Evolutionary conservation across 2,888 invertebrate species (phyloP).

Genomic region (Gymnosoma rotundatum): DNA sequence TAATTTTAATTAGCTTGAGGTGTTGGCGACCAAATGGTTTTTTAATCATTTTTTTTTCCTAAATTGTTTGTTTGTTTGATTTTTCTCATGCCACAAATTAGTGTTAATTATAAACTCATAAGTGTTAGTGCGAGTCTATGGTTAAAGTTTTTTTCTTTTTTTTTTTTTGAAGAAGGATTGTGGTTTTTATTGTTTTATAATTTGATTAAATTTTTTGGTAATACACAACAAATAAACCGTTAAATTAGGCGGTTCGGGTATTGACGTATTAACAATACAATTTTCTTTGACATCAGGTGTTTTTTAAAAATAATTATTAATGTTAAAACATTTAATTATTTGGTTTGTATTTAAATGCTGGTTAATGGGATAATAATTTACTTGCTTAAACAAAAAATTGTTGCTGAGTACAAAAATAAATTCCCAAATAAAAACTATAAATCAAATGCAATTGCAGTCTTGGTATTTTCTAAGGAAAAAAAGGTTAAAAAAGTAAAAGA

Average conservation of each 20-base stretch:
- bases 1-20: conserved; percentile 75
- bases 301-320: conserved; percentile 20
- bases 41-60: conserved; percentile 80
- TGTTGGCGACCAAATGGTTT: conserved; percentile 79
- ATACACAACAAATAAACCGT: not conserved
- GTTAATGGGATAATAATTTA: not conserved
- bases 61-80: conserved; percentile 69
- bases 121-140: conserved; percentile 14
- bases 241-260: conserved; percentile 3
- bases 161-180: not conserved
- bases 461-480: too few relatives aligned
- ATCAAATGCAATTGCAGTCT: too few relatives aligned
- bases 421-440: too few relatives aligned
- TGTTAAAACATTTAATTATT: conserved; percentile 34
- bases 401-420: too few relatives aligned
- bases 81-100: conserved; percentile 52
- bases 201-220: conserved; percentile 23
- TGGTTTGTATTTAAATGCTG: not conserved
- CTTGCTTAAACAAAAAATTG: not conserved
- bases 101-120: conserved; percentile 67
- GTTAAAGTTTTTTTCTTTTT: not conserved
- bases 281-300: conserved; percentile 54
- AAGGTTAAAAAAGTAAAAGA: too few relatives aligned
- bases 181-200: conserved; percentile 47
- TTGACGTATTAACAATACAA: conserved; percentile 28